phyloP scores from a whole-genome alignment of 1,140 invertebrate species.

The Nautilus pompilius region DNA sequence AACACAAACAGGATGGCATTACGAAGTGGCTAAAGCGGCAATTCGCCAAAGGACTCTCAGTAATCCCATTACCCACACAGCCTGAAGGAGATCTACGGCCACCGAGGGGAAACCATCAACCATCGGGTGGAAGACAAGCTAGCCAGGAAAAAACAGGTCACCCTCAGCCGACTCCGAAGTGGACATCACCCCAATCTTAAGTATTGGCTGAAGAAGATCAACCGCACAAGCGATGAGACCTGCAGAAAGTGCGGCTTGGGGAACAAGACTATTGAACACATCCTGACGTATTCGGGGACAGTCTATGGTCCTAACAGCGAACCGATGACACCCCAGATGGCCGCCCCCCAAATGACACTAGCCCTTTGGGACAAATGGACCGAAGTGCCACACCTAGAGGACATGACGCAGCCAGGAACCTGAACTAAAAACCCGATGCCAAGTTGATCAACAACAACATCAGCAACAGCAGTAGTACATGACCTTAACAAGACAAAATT shows the following conservation, averaged over 20 bases:
- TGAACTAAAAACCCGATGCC: too few species aligned
- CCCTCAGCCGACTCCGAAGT: background rate
- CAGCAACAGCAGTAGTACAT: too few species aligned
- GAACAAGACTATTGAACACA: background rate
- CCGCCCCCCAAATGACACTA: background rate
- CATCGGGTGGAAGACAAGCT: background rate
- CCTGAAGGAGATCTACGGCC: background rate
- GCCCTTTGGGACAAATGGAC: background rate
- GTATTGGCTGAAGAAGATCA: background rate
- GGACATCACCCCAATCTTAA: background rate
- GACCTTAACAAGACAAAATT: too few species aligned
- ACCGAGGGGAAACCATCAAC: background rate
- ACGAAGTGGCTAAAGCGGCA: background rate
- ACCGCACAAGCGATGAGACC: background rate
- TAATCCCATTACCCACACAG: background rate
- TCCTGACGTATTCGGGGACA: background rate
- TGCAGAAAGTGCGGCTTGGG: background rate
- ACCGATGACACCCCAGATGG: background rate
- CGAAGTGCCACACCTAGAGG: background rate
- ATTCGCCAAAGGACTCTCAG: background rate
- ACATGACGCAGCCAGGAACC: too few species aligned
- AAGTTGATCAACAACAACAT: too few species aligned
- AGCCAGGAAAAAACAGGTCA: background rate
- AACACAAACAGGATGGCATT: background rate
- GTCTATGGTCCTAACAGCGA: background rate